These are phyloP conservation scores for Sarcophaga peregrina DNA, from an alignment of 1,140 invertebrate species.

Conservation along the genomic window DNA sequence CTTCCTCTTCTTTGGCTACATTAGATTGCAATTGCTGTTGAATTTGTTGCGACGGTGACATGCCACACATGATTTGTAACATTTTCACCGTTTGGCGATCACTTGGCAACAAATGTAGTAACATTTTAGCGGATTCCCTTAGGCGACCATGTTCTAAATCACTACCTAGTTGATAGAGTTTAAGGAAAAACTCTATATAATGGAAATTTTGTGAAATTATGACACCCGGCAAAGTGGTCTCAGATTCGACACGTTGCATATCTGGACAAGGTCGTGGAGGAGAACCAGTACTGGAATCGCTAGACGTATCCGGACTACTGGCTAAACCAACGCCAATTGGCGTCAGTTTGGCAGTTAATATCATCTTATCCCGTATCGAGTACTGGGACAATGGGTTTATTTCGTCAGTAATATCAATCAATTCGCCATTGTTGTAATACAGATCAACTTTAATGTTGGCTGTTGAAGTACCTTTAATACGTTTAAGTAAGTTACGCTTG, in stretches of 20 bases:
- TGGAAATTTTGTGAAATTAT: constrained; percentile 82
- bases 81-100: constrained; percentile 80
- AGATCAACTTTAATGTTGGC: constrained; percentile 87
- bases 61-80: constrained; percentile 71
- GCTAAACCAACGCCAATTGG: constrained; percentile 84
- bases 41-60: constrained; percentile 45
- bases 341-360: constrained; percentile 87
- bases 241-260: constrained; percentile 75
- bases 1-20: constrained; percentile 45
- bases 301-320: constrained; percentile 79
- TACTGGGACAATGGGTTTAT: constrained; percentile 89
- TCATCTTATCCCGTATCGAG: constrained; percentile 90
- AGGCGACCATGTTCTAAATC: constrained; percentile 81
- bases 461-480: constrained; percentile 75
- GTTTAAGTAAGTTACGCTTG: constrained; percentile 76
- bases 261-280: constrained; percentile 84
- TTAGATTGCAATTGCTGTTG: neutral
- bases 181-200: constrained; percentile 90
- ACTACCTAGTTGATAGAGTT: constrained; percentile 90
- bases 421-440: constrained; percentile 86
- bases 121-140: constrained; percentile 84
- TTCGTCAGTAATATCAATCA: constrained; percentile 88
- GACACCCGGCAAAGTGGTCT: constrained; percentile 90
- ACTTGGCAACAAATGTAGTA: constrained; percentile 91
- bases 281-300: constrained; percentile 72